Evolutionary conservation across 2,797 vertebrate species (phyloP).

Genomic region (Avahi laniger): DNA sequence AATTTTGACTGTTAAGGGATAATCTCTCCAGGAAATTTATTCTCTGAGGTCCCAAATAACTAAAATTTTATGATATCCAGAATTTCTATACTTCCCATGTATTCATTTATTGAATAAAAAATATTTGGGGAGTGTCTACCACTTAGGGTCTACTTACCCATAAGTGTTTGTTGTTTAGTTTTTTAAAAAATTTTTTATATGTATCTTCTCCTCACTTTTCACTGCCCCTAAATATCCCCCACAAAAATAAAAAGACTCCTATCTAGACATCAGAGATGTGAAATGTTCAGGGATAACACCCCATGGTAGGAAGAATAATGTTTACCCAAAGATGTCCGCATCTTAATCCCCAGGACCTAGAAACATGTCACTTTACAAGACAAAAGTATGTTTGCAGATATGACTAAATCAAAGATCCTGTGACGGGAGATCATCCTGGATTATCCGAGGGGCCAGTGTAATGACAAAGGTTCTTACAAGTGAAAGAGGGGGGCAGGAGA

Average conservation of each 20-base stretch:
- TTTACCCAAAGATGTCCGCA: not conserved
- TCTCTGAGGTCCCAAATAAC: not conserved
- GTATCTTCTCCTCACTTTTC: not conserved
- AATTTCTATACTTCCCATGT: not conserved
- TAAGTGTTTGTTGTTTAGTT: not conserved
- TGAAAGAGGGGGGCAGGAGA: not conserved
- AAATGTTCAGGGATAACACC: not conserved
- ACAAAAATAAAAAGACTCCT: not conserved
- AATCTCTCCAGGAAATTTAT: not conserved
- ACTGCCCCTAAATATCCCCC: not conserved
- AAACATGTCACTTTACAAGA: not conserved
- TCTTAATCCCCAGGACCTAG: not conserved
- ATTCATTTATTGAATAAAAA: not conserved
- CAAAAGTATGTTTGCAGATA: not conserved
- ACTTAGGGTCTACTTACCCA: not conserved
- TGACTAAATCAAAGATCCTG: not conserved
- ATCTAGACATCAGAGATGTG: not conserved
- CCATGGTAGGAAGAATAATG: not conserved
- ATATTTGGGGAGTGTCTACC: not conserved
- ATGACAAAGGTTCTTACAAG: not conserved
- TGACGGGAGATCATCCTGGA: not conserved
- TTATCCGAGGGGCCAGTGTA: not conserved
- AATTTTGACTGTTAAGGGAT: not conserved
- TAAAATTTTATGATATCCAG: not conserved
- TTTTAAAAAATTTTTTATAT: not conserved